A percentile compares a stretch with the other conserved stretches of the same genome.
phyloP scores from a whole-genome alignment of 1,140 invertebrate species.

The Theocolax elegans region DNA sequence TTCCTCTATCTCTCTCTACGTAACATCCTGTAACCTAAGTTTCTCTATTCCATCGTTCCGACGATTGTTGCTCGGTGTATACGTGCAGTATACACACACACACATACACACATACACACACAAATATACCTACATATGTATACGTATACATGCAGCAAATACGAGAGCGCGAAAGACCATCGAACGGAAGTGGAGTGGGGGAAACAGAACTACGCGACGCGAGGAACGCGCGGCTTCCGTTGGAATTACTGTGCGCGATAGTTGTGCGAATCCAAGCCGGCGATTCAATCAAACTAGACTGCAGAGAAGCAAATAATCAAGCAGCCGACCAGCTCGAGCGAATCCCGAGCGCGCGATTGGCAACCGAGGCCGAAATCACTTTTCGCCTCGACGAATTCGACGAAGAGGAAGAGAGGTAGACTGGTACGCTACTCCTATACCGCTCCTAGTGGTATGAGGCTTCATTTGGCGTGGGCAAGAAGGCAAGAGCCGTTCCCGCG shows the following conservation, averaged over 20 bases:
- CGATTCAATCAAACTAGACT: constrained; percentile 39
- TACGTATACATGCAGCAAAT: background rate
- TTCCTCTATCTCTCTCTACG: no score
- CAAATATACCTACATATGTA: no score
- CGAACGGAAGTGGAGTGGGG: no score
- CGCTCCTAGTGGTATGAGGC: no score
- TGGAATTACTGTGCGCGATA: constrained; percentile 5
- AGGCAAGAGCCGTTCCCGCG: no score
- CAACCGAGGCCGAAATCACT: constrained; percentile 24
- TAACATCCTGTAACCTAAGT: constrained; percentile 2
- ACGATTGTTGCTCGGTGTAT: background rate
- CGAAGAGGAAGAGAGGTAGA: no score
- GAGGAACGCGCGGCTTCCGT: background rate
- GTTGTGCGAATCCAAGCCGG: background rate
- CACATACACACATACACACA: no score
- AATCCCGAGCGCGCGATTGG: background rate
- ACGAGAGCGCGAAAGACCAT: background rate
- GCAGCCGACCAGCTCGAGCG: background rate
- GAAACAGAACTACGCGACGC: background rate
- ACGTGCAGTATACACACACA: no score
- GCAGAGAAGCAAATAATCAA: constrained; percentile 37
- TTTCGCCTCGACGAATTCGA: constrained; percentile 11
- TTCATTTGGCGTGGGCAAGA: no score
- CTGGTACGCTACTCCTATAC: no score
- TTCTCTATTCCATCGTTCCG: constrained; percentile 18